These are phyloP conservation scores for Ischnus inquisitorius DNA, from an alignment of 2,888 invertebrate genomes.

Conservation along the genomic window DNA sequence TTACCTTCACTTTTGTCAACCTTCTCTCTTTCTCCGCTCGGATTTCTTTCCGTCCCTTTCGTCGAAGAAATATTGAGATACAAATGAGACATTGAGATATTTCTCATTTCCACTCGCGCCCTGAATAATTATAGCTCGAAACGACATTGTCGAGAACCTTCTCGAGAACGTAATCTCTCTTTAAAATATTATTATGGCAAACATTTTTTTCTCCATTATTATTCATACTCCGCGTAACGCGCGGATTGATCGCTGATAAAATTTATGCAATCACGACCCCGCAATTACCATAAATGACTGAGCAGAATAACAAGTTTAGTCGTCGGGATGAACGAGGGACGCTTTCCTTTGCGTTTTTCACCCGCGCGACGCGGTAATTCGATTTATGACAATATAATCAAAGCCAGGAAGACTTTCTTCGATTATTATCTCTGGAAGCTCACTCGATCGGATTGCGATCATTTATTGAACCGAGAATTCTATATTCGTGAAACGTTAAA, in stretches of 20 bases:
- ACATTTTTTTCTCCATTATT: background rate
- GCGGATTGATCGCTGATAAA: background rate
- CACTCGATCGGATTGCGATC: background rate
- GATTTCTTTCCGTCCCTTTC: background rate
- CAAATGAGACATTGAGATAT: no score
- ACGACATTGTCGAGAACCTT: no score
- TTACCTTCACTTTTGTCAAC: slow-evolving; percentile 56
- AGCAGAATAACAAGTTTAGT: background rate
- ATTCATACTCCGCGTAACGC: background rate
- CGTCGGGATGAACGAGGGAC: background rate
- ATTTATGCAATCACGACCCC: background rate
- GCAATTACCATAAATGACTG: slow-evolving; percentile 23
- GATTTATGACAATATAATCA: slow-evolving; percentile 6
- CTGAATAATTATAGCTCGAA: no score
- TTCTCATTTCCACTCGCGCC: background rate
- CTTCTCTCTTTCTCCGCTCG: background rate
- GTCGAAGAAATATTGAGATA: background rate
- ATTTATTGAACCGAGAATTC: background rate
- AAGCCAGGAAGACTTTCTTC: slow-evolving; percentile 3
- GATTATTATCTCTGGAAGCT: background rate
- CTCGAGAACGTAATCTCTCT: background rate
- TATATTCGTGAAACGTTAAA: background rate
- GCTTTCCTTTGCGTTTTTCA: background rate
- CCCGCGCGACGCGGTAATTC: background rate
- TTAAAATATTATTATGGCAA: background rate